These are phyloP conservation scores for Liopterus haemorrhoidalis DNA, from an alignment of 2,888 invertebrate species.

Conservation along the genomic window DNA sequence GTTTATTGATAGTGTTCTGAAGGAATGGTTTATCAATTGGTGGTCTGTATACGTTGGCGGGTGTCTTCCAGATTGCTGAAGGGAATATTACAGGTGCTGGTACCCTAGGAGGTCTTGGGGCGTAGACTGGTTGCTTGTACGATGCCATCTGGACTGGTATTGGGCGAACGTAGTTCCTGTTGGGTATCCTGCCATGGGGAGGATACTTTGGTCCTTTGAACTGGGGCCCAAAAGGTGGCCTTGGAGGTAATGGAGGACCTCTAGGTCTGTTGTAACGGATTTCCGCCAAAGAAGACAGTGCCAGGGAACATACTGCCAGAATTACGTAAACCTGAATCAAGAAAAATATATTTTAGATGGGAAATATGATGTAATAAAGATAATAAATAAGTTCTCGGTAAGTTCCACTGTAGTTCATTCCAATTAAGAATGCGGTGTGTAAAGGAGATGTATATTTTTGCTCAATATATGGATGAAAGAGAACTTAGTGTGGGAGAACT, in stretches of 20 bases:
- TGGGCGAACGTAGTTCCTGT: slow-evolving; percentile 25
- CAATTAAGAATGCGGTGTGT: too few species aligned
- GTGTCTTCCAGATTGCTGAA: slow-evolving; percentile 27
- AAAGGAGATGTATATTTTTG: too few species aligned
- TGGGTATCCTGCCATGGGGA: slow-evolving; percentile 11
- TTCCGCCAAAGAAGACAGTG: slow-evolving; percentile 7
- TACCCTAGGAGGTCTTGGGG: slow-evolving; percentile 27
- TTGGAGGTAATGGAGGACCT: slow-evolving; percentile 40
- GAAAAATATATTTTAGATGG: too few species aligned
- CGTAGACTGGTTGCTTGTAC: slow-evolving; percentile 24
- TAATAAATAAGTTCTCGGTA: too few species aligned
- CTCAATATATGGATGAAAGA: too few species aligned
- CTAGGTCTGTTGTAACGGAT: slow-evolving; percentile 40
- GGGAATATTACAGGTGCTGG: slow-evolving; percentile 27
- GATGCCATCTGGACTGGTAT: slow-evolving; percentile 35
- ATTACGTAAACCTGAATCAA: too few species aligned
- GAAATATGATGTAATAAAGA: too few species aligned
- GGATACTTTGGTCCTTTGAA: slow-evolving; percentile 13
- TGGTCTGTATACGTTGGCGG: slow-evolving; percentile 20
- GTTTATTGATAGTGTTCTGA: slow-evolving; percentile 40
- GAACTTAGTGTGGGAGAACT: too few species aligned
- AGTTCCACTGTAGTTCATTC: too few species aligned
- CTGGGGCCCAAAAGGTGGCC: slow-evolving; percentile 31
- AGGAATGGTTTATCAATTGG: slow-evolving; percentile 32
- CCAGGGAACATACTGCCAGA: slow-evolving; percentile 10